Evolutionary conservation across 2,113 vertebrate genomes (phyloP).

Genomic region (Crotalus helleri): DNA sequence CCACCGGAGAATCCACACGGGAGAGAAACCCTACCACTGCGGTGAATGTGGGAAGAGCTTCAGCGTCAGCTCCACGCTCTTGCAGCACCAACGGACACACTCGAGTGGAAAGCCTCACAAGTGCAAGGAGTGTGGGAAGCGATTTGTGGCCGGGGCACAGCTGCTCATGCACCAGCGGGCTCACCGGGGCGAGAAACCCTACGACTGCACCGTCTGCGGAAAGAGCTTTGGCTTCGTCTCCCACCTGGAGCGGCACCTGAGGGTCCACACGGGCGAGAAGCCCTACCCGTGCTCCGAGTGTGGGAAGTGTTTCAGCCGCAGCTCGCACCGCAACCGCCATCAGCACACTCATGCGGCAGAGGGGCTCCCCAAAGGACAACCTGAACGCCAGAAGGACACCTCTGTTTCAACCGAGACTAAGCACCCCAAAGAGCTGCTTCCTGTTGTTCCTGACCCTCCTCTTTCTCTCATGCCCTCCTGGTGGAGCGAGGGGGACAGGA

Average conservation of each 20-base stretch:
- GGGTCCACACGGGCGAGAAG: slow-evolving; percentile 66
- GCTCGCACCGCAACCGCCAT: slow-evolving; percentile 68
- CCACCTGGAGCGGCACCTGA: slow-evolving; percentile 65
- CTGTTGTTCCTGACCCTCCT: not conserved
- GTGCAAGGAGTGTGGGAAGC: slow-evolving; percentile 67
- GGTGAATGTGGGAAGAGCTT: slow-evolving; percentile 66
- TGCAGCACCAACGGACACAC: slow-evolving; percentile 68
- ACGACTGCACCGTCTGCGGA: slow-evolving; percentile 64
- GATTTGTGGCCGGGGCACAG: slow-evolving; percentile 62
- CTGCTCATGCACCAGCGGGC: slow-evolving; percentile 65
- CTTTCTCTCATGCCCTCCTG: slow-evolving; percentile 12
- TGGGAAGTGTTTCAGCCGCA: slow-evolving; percentile 67
- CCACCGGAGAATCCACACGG: slow-evolving; percentile 66
- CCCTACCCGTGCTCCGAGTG: slow-evolving; percentile 66
- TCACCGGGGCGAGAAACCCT: slow-evolving; percentile 66
- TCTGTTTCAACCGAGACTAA: not conserved
- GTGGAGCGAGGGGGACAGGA: slow-evolving; percentile 18
- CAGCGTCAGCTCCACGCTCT: slow-evolving; percentile 62
- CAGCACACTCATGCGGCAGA: slow-evolving; percentile 54
- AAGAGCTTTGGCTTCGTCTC: slow-evolving; percentile 69
- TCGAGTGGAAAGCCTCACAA: slow-evolving; percentile 64
- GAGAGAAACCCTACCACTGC: slow-evolving; percentile 63
- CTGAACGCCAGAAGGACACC: not conserved
- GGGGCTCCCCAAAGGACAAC: not conserved
- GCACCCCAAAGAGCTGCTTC: not conserved